A percentile compares a stretch with the other conserved stretches of the same genome.
Evolutionary conservation across 2,113 vertebrate species (phyloP).

Genomic region (Neodontobutis hainanensis): DNA sequence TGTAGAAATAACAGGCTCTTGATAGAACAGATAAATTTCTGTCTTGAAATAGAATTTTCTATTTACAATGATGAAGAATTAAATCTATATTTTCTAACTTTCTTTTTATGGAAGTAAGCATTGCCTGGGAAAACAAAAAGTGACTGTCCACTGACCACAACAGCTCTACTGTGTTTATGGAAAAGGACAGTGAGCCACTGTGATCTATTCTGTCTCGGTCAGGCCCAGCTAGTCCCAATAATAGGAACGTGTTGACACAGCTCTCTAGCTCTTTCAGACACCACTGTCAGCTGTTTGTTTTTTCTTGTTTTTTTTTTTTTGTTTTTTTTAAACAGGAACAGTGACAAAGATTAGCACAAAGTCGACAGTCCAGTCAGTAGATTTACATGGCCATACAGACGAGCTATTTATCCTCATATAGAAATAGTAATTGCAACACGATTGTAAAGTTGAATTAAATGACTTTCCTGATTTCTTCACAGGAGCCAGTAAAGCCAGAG

Average conservation of each 20-base stretch:
- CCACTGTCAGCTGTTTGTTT: slow-evolving; percentile 22
- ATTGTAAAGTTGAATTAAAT: too few relatives aligned
- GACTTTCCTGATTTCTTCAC: not conserved
- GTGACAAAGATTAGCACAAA: slow-evolving; percentile 33
- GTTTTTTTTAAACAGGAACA: slow-evolving; percentile 27
- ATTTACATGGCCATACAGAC: slow-evolving; percentile 1
- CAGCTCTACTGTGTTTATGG: slow-evolving; percentile 11
- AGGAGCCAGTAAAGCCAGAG: slow-evolving; percentile 94
- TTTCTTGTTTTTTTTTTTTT: slow-evolving; percentile 18
- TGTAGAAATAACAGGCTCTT: too few relatives aligned
- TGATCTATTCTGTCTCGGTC: slow-evolving; percentile 23
- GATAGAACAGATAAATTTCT: too few relatives aligned
- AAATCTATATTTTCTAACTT: too few relatives aligned
- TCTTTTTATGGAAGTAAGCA: slow-evolving; percentile 1
- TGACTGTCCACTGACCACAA: slow-evolving; percentile 6
- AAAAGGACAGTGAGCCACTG: slow-evolving; percentile 2
- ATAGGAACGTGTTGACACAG: slow-evolving; percentile 36
- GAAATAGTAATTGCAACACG: too few relatives aligned
- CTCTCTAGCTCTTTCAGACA: slow-evolving; percentile 35
- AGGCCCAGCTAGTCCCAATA: slow-evolving; percentile 27
- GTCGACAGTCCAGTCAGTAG: slow-evolving; percentile 44
- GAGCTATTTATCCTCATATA: too few relatives aligned
- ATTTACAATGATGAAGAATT: too few relatives aligned
- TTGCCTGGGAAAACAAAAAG: not conserved
- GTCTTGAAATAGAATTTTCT: too few relatives aligned